Evolutionary conservation across 2,113 vertebrate genomes (phyloP).

Genomic region (Excalfactoria chinensis): DNA sequence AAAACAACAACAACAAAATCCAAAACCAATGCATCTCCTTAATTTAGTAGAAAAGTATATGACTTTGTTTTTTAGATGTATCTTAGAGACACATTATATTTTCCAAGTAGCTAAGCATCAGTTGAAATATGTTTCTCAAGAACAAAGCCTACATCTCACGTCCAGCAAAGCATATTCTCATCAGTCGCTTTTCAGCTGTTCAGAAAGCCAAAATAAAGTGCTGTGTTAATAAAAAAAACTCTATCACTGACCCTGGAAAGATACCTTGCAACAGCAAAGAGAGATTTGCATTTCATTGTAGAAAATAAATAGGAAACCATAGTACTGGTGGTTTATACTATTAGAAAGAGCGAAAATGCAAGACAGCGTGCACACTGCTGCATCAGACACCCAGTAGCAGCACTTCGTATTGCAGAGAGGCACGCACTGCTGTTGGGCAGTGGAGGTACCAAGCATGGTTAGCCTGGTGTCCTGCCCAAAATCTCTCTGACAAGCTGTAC

Average conservation of each 20-base stretch:
- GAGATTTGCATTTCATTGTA: neutral
- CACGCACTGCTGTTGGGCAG: neutral
- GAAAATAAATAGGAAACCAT: neutral
- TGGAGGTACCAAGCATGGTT: neutral
- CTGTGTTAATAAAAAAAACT: neutral
- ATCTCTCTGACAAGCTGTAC: neutral
- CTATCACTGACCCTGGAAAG: neutral
- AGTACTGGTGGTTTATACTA: neutral
- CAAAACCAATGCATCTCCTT: neutral
- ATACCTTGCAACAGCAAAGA: neutral
- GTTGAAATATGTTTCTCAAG: conserved; percentile 1
- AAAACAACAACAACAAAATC: no score
- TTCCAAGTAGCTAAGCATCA: conserved; percentile 3
- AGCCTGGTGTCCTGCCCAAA: neutral
- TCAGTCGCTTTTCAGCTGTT: neutral
- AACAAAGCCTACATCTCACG: neutral
- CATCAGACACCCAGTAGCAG: neutral
- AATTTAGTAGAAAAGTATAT: conserved; percentile 7
- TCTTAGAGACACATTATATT: neutral
- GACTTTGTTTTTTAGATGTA: conserved; percentile 5
- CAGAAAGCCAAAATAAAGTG: neutral
- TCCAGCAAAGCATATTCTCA: neutral
- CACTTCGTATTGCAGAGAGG: neutral
- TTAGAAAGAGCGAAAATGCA: neutral
- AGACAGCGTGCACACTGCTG: neutral